phyloP scores from a whole-genome alignment of 2,113 vertebrate genomes.

The Oxygymnocypris stewartii region DNA sequence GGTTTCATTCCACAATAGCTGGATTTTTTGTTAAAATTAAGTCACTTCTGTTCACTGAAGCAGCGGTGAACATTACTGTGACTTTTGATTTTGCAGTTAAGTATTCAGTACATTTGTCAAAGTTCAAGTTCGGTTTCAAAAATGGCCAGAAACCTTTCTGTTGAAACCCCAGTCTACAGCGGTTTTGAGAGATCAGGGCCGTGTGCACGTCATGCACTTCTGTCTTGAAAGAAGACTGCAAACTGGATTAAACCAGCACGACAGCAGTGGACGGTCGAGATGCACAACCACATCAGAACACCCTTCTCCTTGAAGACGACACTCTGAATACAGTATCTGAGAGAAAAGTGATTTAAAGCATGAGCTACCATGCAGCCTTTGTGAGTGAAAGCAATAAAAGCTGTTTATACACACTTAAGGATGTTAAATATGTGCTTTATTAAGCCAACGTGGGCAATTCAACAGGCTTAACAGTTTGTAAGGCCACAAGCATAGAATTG shows the following conservation, averaged over 20 bases:
- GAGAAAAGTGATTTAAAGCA: background rate
- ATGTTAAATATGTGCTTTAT: constrained; percentile 62
- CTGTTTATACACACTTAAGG: background rate
- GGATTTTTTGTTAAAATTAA: background rate
- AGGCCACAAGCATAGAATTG: constrained; percentile 55
- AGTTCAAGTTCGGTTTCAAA: background rate
- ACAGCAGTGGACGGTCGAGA: background rate
- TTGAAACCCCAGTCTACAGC: background rate
- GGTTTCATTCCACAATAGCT: too few relatives aligned
- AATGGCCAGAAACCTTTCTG: background rate
- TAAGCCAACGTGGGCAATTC: constrained; percentile 57
- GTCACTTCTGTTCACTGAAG: background rate
- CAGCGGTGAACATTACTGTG: too few relatives aligned
- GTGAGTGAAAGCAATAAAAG: background rate
- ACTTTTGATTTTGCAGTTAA: background rate
- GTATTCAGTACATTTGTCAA: background rate
- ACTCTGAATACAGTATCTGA: background rate
- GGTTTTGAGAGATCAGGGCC: background rate
- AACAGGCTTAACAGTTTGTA: constrained; percentile 32
- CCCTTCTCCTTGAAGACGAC: background rate
- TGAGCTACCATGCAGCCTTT: background rate
- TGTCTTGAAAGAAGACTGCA: background rate
- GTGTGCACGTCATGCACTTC: background rate
- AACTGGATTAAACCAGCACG: background rate
- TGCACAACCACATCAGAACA: background rate